Conservation (phyloP, 2,113 vertebrate species). For the Equus quagga region DNA sequence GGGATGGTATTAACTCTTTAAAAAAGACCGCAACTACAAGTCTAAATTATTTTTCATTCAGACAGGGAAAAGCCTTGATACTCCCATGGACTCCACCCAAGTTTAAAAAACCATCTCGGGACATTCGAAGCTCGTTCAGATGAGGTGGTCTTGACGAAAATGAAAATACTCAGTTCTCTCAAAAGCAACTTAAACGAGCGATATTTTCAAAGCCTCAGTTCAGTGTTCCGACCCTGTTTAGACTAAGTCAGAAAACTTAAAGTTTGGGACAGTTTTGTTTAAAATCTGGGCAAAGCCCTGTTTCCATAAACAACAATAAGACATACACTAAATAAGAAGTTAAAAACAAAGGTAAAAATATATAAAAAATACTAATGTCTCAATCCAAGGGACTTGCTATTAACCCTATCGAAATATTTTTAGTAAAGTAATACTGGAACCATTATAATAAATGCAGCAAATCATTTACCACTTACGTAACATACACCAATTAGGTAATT, state of each 20-base stretch:
- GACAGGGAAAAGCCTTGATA: neutral
- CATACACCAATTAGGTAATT: neutral
- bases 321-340: neutral
- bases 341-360: slow-evolving; percentile 31
- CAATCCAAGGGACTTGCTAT: neutral
- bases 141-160: neutral
- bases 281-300: neutral
- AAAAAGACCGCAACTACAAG: neutral
- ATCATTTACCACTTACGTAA: neutral
- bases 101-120: neutral
- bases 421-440: neutral
- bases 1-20: neutral
- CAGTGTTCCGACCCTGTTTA: neutral
- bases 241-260: neutral
- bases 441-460: neutral
- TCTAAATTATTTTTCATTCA: neutral
- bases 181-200: neutral
- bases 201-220: neutral
- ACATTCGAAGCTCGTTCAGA: neutral
- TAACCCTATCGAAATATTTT: neutral
- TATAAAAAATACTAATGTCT: neutral
- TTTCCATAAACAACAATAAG: neutral
- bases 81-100: neutral
- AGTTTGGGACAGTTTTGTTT: neutral
- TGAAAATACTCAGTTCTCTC: neutral